Percentiles rank a stretch among this genome's conserved stretches.
Conservation (phyloP, 1,140 invertebrate species). For the Planococcus citri region DNA sequence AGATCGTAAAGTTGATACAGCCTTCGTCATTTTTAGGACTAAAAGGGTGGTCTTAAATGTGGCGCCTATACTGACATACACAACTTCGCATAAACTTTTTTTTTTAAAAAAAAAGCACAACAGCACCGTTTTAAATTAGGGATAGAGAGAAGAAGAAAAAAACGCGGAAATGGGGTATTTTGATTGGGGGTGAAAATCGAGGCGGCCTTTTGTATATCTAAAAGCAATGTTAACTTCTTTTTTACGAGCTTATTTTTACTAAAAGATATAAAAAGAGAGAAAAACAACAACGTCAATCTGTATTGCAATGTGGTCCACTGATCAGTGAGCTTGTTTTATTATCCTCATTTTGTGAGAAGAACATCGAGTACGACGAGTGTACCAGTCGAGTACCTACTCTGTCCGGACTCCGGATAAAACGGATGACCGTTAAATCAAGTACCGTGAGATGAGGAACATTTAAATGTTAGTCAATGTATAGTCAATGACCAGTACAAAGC, state of each 20-base stretch:
- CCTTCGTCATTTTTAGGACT: conserved; percentile 14
- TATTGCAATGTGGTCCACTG: background rate
- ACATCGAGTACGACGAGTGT: too few relatives aligned
- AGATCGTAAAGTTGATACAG: conserved; percentile 11
- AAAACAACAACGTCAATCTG: too few relatives aligned
- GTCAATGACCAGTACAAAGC: too few relatives aligned
- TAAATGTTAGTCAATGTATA: background rate
- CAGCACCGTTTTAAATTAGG: conserved; percentile 7
- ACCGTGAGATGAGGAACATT: conserved; percentile 12
- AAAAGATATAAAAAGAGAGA: conserved; percentile 5
- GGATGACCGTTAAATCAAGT: conserved; percentile 16
- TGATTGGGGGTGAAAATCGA: conserved; percentile 13
- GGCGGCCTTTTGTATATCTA: conserved; percentile 14
- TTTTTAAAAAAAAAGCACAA: background rate
- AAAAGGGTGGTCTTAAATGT: conserved; percentile 14
- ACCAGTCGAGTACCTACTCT: background rate
- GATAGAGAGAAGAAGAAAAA: conserved; percentile 1
- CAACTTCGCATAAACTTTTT: conserved; percentile 13
- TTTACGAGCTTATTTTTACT: background rate
- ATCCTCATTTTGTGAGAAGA: background rate
- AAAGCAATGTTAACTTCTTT: conserved; percentile 12
- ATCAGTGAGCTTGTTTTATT: background rate
- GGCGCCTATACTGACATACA: conserved; percentile 11
- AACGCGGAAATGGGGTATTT: conserved; percentile 3
- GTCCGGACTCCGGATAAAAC: background rate